Conservation (phyloP, 2,113 vertebrate species). For the Nyctibius bracteatus region DNA sequence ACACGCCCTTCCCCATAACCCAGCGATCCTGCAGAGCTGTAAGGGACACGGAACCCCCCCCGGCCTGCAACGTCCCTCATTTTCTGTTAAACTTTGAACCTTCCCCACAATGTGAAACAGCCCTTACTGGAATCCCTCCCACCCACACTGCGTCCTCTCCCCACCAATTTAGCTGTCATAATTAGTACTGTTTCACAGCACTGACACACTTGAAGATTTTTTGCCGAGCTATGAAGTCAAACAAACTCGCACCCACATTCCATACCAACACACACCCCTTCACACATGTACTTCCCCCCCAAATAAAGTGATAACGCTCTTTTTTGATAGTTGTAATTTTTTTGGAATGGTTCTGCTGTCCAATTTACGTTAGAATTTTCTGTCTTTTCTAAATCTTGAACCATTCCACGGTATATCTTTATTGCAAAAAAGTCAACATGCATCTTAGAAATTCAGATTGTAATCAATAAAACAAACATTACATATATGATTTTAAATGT, state of each 20-base stretch:
- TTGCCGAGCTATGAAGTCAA: neutral
- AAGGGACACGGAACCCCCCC: rapidly evolving
- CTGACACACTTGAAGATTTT: neutral
- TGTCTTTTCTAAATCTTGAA: slow-evolving; percentile 68
- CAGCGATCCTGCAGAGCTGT: rapidly evolving
- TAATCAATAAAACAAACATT: slow-evolving; percentile 98
- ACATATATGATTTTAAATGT: slow-evolving; percentile 98
- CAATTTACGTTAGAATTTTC: slow-evolving; percentile 67
- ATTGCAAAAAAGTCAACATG: slow-evolving; percentile 98
- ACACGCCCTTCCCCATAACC: rapidly evolving
- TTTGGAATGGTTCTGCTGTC: slow-evolving; percentile 85
- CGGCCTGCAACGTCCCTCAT: rapidly evolving
- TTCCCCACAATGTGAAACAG: rapidly evolving
- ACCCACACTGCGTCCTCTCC: rapidly evolving
- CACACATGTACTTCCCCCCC: neutral
- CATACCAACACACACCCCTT: neutral
- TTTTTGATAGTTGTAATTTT: slow-evolving; percentile 78
- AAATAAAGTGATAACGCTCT: slow-evolving; percentile 73
- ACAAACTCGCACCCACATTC: too few relatives aligned
- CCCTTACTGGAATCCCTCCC: neutral
- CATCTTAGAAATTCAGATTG: slow-evolving; percentile 97
- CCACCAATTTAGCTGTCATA: rapidly evolving
- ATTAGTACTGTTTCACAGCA: neutral
- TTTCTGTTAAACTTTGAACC: neutral
- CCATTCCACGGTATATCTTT: slow-evolving; percentile 92